Percentiles rank a stretch among this genome's conserved stretches.
phyloP scores from a whole-genome alignment of 2,888 invertebrate species.

The Ochropleura leucogaster region DNA sequence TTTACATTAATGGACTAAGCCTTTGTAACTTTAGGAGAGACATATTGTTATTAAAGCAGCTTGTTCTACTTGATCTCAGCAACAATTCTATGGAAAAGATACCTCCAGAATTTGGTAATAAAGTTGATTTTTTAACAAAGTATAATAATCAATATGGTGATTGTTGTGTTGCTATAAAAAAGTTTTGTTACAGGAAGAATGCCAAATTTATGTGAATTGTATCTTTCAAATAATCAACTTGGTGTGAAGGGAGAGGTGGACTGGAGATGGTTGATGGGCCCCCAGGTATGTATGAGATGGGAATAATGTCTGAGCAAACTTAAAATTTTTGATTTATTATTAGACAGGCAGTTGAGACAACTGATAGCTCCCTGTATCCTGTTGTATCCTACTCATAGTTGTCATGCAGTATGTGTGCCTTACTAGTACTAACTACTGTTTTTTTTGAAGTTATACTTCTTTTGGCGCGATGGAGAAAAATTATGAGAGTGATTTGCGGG shows the following conservation, averaged over 20 bases:
- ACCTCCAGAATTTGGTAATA: conserved; percentile 92
- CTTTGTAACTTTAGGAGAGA: conserved; percentile 93
- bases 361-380: too few relatives aligned
- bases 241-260: conserved; percentile 87
- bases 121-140: not conserved
- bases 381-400: too few relatives aligned
- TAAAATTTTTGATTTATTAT: too few relatives aligned
- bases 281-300: conserved; percentile 72
- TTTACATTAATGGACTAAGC: conserved; percentile 91
- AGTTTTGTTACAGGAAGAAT: conserved; percentile 83
- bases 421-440: too few relatives aligned
- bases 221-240: conserved; percentile 92
- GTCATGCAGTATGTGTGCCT: too few relatives aligned
- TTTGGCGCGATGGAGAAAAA: too few relatives aligned
- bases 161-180: conserved; percentile 2
- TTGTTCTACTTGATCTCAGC: conserved; percentile 92
- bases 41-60: conserved; percentile 92
- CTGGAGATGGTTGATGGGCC: conserved; percentile 93
- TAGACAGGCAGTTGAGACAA: too few relatives aligned
- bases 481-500: too few relatives aligned
- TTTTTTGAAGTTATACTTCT: too few relatives aligned
- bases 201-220: conserved; percentile 91
- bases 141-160: not conserved
- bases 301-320: too few relatives aligned
- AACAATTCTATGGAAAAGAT: conserved; percentile 93